Conservation (phyloP, 2,113 vertebrate species). For the Tor tambroides region DNA sequence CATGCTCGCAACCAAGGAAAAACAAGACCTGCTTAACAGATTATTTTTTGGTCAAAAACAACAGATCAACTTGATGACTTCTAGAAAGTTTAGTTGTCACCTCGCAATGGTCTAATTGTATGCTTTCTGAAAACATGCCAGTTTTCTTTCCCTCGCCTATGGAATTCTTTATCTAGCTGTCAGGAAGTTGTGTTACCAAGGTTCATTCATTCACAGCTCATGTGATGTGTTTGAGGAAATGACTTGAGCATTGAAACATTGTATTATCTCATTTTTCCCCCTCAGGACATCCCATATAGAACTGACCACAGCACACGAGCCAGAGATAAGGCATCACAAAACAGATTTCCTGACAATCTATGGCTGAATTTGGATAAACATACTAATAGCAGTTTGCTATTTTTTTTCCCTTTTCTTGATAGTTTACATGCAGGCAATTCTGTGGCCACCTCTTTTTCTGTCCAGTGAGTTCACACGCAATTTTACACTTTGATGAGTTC, state of each 20-base stretch:
- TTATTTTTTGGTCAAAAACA: neutral
- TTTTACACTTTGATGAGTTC: slow-evolving; percentile 24
- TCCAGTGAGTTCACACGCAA: neutral
- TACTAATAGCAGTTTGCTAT: neutral
- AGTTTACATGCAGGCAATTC: neutral
- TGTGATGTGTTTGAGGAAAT: slow-evolving; percentile 62
- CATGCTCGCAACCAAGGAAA: neutral
- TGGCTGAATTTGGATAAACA: neutral
- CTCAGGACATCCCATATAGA: slow-evolving; percentile 61
- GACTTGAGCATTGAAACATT: slow-evolving; percentile 58
- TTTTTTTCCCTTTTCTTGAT: neutral
- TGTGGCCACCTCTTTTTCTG: neutral
- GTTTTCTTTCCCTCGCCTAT: slow-evolving; percentile 37
- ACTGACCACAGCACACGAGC: slow-evolving; percentile 59
- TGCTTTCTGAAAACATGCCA: slow-evolving; percentile 28
- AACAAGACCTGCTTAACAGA: neutral
- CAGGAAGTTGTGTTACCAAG: neutral
- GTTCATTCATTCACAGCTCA: slow-evolving; percentile 17
- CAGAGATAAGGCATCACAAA: slow-evolving; percentile 56
- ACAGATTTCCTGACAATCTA: slow-evolving; percentile 26
- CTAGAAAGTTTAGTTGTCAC: neutral
- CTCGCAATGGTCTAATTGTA: neutral
- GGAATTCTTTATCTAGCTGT: slow-evolving; percentile 38
- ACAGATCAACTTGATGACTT: neutral
- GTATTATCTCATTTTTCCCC: slow-evolving; percentile 62